These are phyloP conservation scores for Himalopsyche tibetana DNA, from an alignment of 2,888 invertebrate species.

Conservation along the genomic window DNA sequence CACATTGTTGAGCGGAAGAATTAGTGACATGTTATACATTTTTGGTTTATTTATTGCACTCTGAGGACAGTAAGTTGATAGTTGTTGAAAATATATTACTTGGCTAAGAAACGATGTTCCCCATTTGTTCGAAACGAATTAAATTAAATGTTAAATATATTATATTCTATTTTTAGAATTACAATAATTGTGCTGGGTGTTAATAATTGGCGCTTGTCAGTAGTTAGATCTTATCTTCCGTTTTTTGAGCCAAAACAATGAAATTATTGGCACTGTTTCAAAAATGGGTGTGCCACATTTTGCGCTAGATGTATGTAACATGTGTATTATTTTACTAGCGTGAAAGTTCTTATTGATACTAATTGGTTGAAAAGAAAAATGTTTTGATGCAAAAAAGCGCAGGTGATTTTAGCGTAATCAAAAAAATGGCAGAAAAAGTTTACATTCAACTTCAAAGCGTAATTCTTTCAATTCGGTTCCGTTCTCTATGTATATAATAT, in stretches of 20 bases:
- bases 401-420: neutral
- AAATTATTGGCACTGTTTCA: neutral
- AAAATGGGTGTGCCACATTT: constrained; percentile 15
- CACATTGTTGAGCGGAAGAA: too few species aligned
- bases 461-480: too few species aligned
- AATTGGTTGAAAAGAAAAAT: neutral
- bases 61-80: too few species aligned
- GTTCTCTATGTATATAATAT: too few species aligned
- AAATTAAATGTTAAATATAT: neutral
- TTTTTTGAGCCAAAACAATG: constrained; percentile 30
- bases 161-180: neutral
- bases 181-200: neutral
- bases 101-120: neutral
- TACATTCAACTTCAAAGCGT: too few species aligned
- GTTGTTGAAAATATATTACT: too few species aligned
- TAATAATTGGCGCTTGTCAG: constrained; percentile 17
- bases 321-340: neutral
- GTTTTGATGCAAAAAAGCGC: neutral
- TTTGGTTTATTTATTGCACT: too few species aligned
- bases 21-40: too few species aligned
- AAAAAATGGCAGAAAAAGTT: too few species aligned
- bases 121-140: neutral
- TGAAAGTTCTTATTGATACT: neutral
- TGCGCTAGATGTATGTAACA: neutral
- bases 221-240: constrained; percentile 3